A percentile compares a stretch with the other conserved stretches of the same genome.
Conservation (phyloP, 2,797 vertebrate species). For the Oreortyx pictus region DNA sequence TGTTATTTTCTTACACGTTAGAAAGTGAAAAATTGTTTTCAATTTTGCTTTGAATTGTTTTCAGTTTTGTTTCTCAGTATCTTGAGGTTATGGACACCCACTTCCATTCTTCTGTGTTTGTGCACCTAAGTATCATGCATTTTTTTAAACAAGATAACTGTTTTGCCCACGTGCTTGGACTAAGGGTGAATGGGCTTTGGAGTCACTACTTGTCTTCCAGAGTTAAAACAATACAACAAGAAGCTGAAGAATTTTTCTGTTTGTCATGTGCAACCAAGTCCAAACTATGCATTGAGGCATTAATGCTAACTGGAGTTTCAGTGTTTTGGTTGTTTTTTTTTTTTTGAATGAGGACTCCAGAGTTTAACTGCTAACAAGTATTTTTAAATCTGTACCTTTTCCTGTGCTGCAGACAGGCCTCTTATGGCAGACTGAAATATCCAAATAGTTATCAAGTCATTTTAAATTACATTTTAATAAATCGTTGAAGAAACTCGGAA, state of each 20-base stretch:
- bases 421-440: background rate
- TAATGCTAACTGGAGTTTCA: background rate
- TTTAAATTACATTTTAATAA: background rate
- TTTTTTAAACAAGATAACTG: accelerated
- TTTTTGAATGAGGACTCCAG: background rate
- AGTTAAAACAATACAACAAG: background rate
- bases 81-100: background rate
- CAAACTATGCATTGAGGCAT: accelerated
- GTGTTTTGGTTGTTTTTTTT: background rate
- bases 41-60: background rate
- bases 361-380: background rate
- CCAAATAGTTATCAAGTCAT: background rate
- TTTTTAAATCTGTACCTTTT: background rate
- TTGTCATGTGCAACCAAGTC: background rate
- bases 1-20: background rate
- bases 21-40: background rate
- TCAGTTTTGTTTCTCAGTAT: background rate
- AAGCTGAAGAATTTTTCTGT: background rate
- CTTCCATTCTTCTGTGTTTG: background rate
- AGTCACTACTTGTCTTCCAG: background rate
- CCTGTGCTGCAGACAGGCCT: background rate
- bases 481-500: background rate
- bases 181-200: background rate
- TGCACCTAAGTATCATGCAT: background rate
- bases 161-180: background rate